Evolutionary conservation across 2,113 vertebrate species (phyloP), one percentile per base, ranked within the genome.

Genomic region (Lucifuga dentata): DNA sequence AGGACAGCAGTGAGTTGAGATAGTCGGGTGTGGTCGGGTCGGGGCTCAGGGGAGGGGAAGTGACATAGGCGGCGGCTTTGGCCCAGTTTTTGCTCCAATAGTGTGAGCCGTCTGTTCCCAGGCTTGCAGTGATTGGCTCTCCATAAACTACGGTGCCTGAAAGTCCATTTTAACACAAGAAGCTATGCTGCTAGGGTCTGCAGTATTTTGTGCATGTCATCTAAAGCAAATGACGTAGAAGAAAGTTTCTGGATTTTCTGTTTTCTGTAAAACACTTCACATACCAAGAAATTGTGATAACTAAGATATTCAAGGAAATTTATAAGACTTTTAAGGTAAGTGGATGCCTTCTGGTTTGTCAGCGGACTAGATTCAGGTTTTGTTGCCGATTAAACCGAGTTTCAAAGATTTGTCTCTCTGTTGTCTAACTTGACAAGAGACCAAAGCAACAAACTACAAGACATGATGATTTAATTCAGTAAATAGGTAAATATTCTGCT

Each of bases 11-110:
- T 0, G 98, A 98, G 93, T 94, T 98, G 86, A 99, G 96, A 72
- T 98, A 98, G 90, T 99, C 98, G 3, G 96, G 96, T 29, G 97
- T 99, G 84, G 96, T 96, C 0, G 96, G 96, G 89, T 99, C 98
- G 0, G 97, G 96, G 80, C 96, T 99, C 86, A 99, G 92, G 0
- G 98, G 95, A 0, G 98, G 98, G 4, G 96, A 98, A 19, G 97
- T 98, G 71, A 99, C 94, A n/a, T 94, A 99, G 61, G 98, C 96
- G 0, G 98, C 98, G 0, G 98, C 97, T 88, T 99, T 99, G 59
- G 97, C 96, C 98, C 98, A 99, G 76, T 99, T 99, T 92, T 99
- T 99, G 91, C 97, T 99, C 98, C 98, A 99, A 36, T 99, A 99
- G 88, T 99, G 96, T 7, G 97, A 98, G 1, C 98, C 97, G 1